Evolutionary conservation across 2,113 vertebrate species (phyloP).

Genomic region (Coregonus clupeaformis): DNA sequence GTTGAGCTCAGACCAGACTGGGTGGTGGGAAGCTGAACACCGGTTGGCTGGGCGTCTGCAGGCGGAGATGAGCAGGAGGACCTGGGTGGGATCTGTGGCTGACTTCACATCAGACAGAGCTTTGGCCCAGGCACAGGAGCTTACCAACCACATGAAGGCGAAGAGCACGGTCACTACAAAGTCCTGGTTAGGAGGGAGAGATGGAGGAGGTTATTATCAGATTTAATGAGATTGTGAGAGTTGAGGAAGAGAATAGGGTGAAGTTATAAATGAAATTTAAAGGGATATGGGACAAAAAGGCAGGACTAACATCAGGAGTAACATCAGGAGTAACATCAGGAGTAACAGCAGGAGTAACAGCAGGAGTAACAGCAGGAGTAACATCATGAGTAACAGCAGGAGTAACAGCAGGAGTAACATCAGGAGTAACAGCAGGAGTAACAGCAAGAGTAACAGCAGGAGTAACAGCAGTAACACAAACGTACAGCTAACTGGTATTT

Average conservation of each 20-base stretch:
- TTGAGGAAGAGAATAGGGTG: neutral
- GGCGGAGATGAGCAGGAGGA: constrained; percentile 87
- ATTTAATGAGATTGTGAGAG: no score
- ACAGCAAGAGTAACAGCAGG: no score
- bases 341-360: no score
- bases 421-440: no score
- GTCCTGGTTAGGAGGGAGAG: constrained; percentile 76
- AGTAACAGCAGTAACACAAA: no score
- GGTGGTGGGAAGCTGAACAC: constrained; percentile 83
- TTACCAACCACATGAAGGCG: constrained; percentile 91
- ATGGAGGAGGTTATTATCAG: neutral
- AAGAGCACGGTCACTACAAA: constrained; percentile 92
- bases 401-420: no score
- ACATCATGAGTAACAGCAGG: no score
- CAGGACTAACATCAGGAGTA: no score
- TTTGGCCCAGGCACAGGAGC: constrained; percentile 95
- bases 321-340: no score
- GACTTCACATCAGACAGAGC: constrained; percentile 89
- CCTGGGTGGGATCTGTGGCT: constrained; percentile 85
- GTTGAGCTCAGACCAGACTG: constrained; percentile 91
- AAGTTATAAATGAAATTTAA: neutral
- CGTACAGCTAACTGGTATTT: no score
- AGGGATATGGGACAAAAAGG: no score
- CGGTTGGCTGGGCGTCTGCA: constrained; percentile 89
- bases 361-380: no score